Evolutionary conservation across 2,797 vertebrate species (phyloP).

Genomic region (Cheracebus regulus): DNA sequence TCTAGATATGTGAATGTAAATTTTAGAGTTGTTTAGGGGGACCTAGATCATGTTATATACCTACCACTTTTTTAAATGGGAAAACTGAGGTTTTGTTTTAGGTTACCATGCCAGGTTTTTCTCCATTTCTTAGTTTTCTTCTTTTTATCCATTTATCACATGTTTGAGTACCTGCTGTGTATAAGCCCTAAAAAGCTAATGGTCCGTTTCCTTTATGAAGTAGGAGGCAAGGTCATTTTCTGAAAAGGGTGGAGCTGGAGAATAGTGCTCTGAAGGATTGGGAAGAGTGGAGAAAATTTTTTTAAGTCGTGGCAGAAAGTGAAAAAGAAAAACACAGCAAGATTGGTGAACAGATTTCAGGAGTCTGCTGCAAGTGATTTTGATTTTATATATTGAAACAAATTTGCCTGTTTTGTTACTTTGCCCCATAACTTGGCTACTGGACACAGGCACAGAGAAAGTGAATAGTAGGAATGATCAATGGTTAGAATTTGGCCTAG

Average conservation of each 20-base stretch:
- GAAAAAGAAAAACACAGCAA: background rate
- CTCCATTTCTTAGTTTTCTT: background rate
- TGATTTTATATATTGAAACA: slow-evolving; percentile 36
- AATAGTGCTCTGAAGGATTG: background rate
- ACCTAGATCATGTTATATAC: background rate
- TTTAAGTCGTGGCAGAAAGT: background rate
- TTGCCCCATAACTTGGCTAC: background rate
- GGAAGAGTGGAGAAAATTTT: background rate
- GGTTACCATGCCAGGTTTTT: background rate
- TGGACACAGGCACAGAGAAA: background rate
- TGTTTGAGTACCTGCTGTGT: slow-evolving; percentile 21
- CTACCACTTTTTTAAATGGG: background rate
- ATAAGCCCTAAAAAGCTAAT: background rate
- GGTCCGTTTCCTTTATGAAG: background rate
- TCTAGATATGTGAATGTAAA: background rate
- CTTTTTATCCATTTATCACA: background rate
- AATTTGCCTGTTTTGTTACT: background rate
- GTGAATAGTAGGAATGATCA: background rate
- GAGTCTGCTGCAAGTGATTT: background rate
- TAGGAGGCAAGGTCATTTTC: slow-evolving; percentile 36
- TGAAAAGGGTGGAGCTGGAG: background rate
- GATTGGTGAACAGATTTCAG: background rate
- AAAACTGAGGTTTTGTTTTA: slow-evolving; percentile 21
- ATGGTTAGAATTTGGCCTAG: background rate
- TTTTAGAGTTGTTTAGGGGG: background rate